These are phyloP conservation scores for Geophilus truncorum DNA, from an alignment of 2,888 invertebrate genomes.

Conservation along the genomic window DNA sequence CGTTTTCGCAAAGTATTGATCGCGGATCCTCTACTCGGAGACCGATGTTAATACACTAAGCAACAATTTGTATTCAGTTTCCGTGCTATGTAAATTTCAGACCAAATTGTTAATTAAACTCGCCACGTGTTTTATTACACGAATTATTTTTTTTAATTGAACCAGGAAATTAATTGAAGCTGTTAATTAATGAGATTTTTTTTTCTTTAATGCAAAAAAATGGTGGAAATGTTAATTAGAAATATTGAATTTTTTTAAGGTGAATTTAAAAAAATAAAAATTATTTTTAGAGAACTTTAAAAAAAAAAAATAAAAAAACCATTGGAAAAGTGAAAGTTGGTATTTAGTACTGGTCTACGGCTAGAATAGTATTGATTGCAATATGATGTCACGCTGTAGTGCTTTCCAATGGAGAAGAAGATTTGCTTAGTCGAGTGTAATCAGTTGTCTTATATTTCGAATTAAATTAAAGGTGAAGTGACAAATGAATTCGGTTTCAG, in stretches of 20 bases:
- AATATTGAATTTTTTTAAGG: too few species aligned
- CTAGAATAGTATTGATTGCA: not conserved
- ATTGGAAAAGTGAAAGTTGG: not conserved
- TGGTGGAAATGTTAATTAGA: too few species aligned
- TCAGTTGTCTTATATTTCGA: not conserved
- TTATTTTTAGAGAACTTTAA: not conserved
- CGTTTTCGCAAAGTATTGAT: constrained; percentile 1
- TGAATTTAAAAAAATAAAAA: not conserved
- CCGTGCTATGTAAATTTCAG: not conserved
- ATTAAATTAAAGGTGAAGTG: not conserved
- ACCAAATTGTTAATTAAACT: not conserved
- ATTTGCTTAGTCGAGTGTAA: not conserved
- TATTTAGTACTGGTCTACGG: not conserved
- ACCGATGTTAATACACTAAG: not conserved
- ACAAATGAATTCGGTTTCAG: too few species aligned
- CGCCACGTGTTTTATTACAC: not conserved
- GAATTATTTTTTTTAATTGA: not conserved
- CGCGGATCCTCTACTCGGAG: not conserved
- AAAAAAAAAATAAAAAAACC: not conserved
- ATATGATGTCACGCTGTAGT: not conserved
- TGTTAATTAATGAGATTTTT: too few species aligned
- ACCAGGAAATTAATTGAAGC: too few species aligned
- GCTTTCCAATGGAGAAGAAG: not conserved
- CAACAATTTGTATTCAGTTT: not conserved
- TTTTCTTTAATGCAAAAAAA: too few species aligned